Percentiles rank a stretch among this genome's conserved stretches.
Evolutionary conservation across 2,113 vertebrate species (phyloP).

Genomic region (Onychostoma macrolepis): DNA sequence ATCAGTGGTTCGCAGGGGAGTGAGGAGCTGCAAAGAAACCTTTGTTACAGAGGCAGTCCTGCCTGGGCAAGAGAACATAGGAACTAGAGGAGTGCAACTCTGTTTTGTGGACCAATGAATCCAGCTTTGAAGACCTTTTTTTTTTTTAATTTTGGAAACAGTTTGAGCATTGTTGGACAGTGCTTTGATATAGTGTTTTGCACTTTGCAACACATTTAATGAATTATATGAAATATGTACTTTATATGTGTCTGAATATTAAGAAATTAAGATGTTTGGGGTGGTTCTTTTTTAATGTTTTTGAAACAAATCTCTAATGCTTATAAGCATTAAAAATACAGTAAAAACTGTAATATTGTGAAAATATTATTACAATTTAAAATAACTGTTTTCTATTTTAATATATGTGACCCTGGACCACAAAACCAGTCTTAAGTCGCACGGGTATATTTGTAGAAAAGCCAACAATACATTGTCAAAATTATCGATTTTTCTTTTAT

Average conservation of each 20-base stretch:
- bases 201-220: neutral
- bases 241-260: neutral
- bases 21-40: neutral
- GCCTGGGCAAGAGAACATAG: conserved; percentile 2
- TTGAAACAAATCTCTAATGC: neutral
- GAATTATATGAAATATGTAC: neutral
- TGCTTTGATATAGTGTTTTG: neutral
- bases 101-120: neutral
- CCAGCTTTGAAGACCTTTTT: neutral
- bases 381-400: too few relatives aligned
- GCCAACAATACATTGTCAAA: too few relatives aligned
- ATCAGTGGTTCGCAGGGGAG: neutral
- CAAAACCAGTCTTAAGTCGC: too few relatives aligned
- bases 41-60: neutral
- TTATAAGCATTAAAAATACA: neutral
- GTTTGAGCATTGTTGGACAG: neutral
- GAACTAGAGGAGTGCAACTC: conserved; percentile 6
- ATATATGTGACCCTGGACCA: too few relatives aligned
- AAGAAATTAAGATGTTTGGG: neutral
- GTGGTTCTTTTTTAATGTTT: neutral
- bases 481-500: too few relatives aligned
- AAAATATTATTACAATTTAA: neutral
- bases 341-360: neutral
- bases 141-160: neutral
- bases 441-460: too few relatives aligned